Evolutionary conservation across 2,113 vertebrate species (phyloP).

Genomic region (Corythaeola cristata): DNA sequence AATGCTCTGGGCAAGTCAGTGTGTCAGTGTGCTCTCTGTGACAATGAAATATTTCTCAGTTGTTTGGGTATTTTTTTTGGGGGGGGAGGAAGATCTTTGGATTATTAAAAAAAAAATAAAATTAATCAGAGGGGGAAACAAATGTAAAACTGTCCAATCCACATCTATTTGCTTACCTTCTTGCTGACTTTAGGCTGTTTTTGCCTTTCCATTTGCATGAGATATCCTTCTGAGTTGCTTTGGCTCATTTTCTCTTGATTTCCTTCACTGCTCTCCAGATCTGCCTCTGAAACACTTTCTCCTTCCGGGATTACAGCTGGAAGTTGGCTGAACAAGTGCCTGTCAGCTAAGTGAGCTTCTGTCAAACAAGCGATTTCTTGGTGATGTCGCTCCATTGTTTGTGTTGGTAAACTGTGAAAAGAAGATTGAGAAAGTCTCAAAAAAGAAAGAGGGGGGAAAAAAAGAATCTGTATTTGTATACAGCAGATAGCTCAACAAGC

Average conservation of each 20-base stretch:
- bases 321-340: slow-evolving; percentile 42
- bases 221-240: slow-evolving; percentile 76
- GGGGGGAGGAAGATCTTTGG: neutral
- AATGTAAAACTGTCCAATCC: neutral
- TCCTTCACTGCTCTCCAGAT: neutral
- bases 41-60: neutral
- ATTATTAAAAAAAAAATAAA: neutral
- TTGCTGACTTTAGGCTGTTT: slow-evolving; percentile 56
- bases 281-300: slow-evolving; percentile 20
- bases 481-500: neutral
- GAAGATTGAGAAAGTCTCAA: slow-evolving; percentile 19
- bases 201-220: slow-evolving; percentile 75
- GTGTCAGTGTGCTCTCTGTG: neutral
- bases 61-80: neutral
- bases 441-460: neutral
- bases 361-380: neutral
- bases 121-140: neutral
- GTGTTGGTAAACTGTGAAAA: neutral
- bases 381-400: neutral
- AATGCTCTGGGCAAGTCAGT: neutral
- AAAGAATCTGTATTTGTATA: neutral
- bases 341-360: slow-evolving; percentile 14
- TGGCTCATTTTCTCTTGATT: neutral
- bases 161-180: slow-evolving; percentile 74
- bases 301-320: slow-evolving; percentile 68